These are phyloP conservation scores for Patella ulyssiponensis DNA, from an alignment of 2,888 invertebrate genomes.

Conservation along the genomic window DNA sequence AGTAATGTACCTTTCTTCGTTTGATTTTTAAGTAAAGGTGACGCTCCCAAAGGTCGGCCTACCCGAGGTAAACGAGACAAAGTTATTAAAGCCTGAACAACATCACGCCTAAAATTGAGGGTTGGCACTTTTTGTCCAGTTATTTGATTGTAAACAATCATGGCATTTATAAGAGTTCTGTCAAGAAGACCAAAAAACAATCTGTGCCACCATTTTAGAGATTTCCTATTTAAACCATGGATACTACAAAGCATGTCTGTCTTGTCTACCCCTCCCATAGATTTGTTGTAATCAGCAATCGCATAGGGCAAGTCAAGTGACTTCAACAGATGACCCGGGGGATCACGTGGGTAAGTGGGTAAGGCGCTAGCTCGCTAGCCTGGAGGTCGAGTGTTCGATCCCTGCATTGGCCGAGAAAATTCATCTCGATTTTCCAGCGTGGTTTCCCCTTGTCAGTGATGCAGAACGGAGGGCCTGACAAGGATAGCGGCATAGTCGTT, in stretches of 20 bases:
- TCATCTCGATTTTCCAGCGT: too few relatives aligned
- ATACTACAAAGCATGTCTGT: conserved; percentile 31
- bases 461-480: too few relatives aligned
- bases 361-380: too few relatives aligned
- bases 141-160: conserved; percentile 13
- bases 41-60: conserved; percentile 13
- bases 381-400: too few relatives aligned
- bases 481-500: too few relatives aligned
- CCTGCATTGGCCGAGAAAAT: too few relatives aligned
- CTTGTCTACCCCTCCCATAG: conserved; percentile 34
- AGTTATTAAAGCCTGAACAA: conserved; percentile 4
- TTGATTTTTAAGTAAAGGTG: not conserved
- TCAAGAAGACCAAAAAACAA: conserved; percentile 17
- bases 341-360: too few relatives aligned
- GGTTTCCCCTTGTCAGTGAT: too few relatives aligned
- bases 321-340: too few relatives aligned
- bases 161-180: conserved; percentile 15
- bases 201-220: conserved; percentile 17
- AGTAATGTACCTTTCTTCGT: not conserved
- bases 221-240: conserved; percentile 21
- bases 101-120: conserved; percentile 13
- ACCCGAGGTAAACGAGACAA: conserved; percentile 18
- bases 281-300: conserved; percentile 22
- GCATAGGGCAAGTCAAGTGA: conserved; percentile 20
- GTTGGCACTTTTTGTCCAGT: not conserved